phyloP scores from a whole-genome alignment of 2,113 vertebrate genomes.

The Rostratula benghalensis region DNA sequence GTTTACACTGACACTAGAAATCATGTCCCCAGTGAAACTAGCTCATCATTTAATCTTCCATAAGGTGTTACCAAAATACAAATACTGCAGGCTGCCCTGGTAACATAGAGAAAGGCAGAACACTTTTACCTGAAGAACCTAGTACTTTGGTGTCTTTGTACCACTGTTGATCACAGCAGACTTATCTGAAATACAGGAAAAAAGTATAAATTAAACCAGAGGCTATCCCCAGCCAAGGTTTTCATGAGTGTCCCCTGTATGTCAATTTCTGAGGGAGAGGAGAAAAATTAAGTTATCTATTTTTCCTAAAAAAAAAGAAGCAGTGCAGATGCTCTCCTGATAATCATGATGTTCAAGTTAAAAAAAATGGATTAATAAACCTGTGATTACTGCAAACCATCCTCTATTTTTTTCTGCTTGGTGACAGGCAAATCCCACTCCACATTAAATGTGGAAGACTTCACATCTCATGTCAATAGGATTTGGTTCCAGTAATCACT shows the following conservation, averaged over 20 bases:
- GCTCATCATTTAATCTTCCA: neutral
- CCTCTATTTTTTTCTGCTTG: neutral
- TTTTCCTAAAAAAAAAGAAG: neutral
- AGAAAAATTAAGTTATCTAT: neutral
- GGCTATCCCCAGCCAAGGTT: neutral
- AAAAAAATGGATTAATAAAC: neutral
- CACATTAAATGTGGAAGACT: neutral
- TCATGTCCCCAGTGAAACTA: neutral
- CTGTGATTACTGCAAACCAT: neutral
- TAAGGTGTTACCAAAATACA: neutral
- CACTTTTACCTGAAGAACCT: neutral
- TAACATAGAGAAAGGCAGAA: neutral
- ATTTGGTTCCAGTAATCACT: neutral
- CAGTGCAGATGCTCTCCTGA: neutral
- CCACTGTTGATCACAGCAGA: neutral
- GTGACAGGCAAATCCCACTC: neutral
- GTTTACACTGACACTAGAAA: neutral
- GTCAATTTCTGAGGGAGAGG: neutral
- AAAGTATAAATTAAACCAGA: neutral
- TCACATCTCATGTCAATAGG: neutral
- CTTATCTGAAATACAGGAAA: neutral
- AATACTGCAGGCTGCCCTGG: neutral
- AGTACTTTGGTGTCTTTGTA: neutral
- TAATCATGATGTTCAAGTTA: neutral
- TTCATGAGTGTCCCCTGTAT: neutral